phyloP scores from a whole-genome alignment of 2,113 vertebrate genomes.

The Chinchilla lanigera region DNA sequence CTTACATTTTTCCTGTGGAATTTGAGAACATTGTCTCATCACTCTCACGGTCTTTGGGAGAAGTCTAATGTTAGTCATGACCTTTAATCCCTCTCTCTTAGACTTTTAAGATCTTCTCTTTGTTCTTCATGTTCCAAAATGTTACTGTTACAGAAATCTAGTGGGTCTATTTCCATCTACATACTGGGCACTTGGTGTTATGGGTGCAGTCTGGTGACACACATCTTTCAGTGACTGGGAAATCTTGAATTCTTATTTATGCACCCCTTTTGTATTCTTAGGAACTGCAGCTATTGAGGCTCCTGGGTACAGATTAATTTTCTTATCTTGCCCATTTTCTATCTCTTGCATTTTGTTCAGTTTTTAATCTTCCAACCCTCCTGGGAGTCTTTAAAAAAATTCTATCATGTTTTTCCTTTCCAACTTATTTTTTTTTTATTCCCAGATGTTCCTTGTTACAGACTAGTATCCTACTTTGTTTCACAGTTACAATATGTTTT shows the following conservation, averaged over 20 bases:
- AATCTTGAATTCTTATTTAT: neutral
- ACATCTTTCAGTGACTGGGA: neutral
- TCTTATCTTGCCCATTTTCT: neutral
- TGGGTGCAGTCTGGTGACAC: rapidly evolving
- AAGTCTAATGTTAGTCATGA: neutral
- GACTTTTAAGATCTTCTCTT: neutral
- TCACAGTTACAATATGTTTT: neutral
- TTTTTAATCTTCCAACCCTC: neutral
- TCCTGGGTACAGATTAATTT: neutral
- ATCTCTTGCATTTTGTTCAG: neutral
- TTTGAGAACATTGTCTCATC: neutral
- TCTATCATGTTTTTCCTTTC: neutral
- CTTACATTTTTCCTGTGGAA: neutral
- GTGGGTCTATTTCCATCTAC: neutral
- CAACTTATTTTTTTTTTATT: neutral
- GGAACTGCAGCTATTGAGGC: neutral
- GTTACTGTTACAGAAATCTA: neutral
- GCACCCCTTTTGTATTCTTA: neutral
- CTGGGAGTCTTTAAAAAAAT: neutral
- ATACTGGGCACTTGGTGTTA: no score
- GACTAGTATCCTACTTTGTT: neutral
- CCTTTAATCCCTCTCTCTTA: neutral
- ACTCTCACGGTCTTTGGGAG: neutral
- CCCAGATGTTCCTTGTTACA: neutral
- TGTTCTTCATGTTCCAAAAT: neutral